phyloP scores from a whole-genome alignment of 1,140 invertebrate genomes.

The Lordiphosa mommai region DNA sequence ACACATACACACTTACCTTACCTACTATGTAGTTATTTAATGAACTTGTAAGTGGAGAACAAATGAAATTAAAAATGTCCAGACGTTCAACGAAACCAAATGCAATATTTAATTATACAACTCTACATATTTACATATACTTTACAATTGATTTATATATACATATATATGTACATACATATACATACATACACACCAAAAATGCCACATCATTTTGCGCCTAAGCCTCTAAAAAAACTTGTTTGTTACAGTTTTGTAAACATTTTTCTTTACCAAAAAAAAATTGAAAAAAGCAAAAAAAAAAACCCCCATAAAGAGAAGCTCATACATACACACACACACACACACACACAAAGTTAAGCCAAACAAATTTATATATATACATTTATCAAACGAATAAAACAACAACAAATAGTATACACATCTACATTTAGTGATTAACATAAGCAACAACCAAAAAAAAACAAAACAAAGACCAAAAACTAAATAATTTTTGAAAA shows the following conservation, averaged over 20 bases:
- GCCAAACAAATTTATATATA: conserved; percentile 46
- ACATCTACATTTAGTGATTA: conserved; percentile 43
- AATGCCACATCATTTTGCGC: conserved; percentile 61
- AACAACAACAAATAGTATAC: conserved; percentile 29
- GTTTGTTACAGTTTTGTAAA: conserved; percentile 71
- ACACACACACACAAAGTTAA: conserved; percentile 20
- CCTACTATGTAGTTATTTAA: conserved; percentile 47
- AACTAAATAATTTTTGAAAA: conserved; percentile 33
- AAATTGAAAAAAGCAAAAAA: conserved; percentile 7
- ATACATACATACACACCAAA: conserved; percentile 47
- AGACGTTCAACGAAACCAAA: conserved; percentile 76
- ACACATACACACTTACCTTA: conserved; percentile 35
- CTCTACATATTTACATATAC: conserved; percentile 56
- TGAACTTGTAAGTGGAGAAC: conserved; percentile 17
- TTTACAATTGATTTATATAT: conserved; percentile 70
- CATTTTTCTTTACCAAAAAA: conserved; percentile 53
- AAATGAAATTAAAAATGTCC: conserved; percentile 50
- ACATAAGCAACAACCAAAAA: conserved; percentile 61
- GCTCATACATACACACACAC: conserved; percentile 3
- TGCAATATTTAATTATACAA: conserved; percentile 77
- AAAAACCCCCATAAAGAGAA: conserved; percentile 15
- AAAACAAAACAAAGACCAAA: conserved; percentile 32
- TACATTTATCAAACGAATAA: conserved; percentile 50
- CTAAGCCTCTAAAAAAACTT: conserved; percentile 56
- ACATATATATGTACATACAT: conserved; percentile 41